A percentile compares a stretch with the other conserved stretches of the same genome.
phyloP scores from a whole-genome alignment of 2,113 vertebrate species.

The Poecile atricapillus region DNA sequence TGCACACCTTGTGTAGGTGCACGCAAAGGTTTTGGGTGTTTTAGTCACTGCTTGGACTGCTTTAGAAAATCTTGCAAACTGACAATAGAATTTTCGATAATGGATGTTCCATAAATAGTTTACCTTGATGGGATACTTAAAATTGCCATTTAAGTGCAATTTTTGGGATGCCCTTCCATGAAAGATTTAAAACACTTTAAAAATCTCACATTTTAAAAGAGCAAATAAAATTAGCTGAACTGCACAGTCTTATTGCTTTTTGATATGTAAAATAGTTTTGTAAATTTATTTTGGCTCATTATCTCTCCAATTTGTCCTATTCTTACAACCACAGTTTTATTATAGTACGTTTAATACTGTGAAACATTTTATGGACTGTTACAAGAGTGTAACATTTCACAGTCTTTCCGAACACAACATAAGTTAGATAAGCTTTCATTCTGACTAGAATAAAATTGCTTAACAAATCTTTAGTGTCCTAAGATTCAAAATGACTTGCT shows the following conservation, averaged over 20 bases:
- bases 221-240: conserved; percentile 16
- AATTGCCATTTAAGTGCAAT: neutral
- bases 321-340: neutral
- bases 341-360: neutral
- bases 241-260: neutral
- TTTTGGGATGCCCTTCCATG: neutral
- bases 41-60: neutral
- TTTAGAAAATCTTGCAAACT: neutral
- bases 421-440: neutral
- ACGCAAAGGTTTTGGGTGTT: neutral
- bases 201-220: conserved; percentile 10
- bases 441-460: neutral
- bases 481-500: neutral
- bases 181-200: neutral
- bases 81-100: neutral
- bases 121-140: neutral
- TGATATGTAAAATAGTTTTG: conserved; percentile 45
- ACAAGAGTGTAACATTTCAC: neutral
- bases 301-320: conserved; percentile 5
- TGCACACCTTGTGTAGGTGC: neutral
- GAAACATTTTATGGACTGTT: neutral
- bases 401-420: neutral
- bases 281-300: conserved; percentile 42
- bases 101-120: neutral
- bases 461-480: neutral